Conservation (phyloP, 2,888 invertebrate species). For the Eupeodes luniger region DNA sequence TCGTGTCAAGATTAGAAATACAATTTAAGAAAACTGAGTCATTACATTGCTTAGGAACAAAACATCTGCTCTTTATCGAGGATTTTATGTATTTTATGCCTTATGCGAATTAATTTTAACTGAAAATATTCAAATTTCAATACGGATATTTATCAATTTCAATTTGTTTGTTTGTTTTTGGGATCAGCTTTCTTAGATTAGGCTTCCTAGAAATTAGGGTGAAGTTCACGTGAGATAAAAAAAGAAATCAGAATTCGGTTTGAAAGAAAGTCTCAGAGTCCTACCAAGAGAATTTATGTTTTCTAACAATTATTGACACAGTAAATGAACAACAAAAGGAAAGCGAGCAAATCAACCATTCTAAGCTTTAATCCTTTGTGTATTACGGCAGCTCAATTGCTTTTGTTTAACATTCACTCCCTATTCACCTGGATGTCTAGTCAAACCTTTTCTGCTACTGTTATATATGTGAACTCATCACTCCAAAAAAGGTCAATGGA, state of each 20-base stretch:
- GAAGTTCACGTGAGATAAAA: too few relatives aligned
- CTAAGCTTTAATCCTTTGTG: background rate
- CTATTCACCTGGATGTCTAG: background rate
- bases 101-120: constrained; percentile 5
- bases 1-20: constrained; percentile 66
- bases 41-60: background rate
- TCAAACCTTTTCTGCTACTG: background rate
- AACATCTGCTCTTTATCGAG: constrained; percentile 48
- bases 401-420: constrained; percentile 1
- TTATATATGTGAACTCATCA: constrained; percentile 22
- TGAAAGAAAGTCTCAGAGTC: too few relatives aligned
- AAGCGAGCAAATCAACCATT: background rate
- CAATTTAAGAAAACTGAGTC: constrained; percentile 41
- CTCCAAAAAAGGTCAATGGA: constrained; percentile 47
- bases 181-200: background rate
- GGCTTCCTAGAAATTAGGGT: too few relatives aligned
- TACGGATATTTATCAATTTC: background rate
- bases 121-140: constrained; percentile 9
- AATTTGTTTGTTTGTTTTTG: background rate
- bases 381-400: background rate
- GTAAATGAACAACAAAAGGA: too few relatives aligned
- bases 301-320: too few relatives aligned
- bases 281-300: too few relatives aligned
- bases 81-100: background rate
- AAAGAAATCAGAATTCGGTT: too few relatives aligned